Base-by-base conservation (phyloP, 2,888 invertebrate genomes). In the Epinotia ramella region DNA sequence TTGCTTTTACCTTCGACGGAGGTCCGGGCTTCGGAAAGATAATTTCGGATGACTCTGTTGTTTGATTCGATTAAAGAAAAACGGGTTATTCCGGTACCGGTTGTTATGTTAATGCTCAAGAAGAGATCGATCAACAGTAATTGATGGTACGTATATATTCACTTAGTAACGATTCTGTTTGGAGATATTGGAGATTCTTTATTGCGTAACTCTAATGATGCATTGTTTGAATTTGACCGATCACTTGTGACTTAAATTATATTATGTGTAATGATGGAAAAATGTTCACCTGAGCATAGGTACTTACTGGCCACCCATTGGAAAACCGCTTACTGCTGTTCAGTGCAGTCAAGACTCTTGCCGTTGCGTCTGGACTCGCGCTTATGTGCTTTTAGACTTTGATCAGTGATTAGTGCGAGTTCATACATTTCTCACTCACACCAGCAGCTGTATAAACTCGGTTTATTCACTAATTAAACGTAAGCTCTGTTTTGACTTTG, bases 91-190 rank as follows among this genome's bases (percentile, higher is more conserved):
- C 44, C n/a, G 18, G 57, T 67, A 40, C 7, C 7, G 33, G 6
- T 5, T 44, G 56, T 46, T 74, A 64, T 69, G 64, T 46, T 64
- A 49, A 65, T 65, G 44, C n/a, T 65, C 59, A 28, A 57, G 24
- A 59, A 16, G 16, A 46, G 24, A 70, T 75, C 75, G 49, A 75
- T 75, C 75, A 75, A 60, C 20, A 13, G 53, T 70, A 65, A 75
- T 75, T 70, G 75, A 75, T 75, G 49, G 16, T 60, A 46, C 12
- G 57, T 60, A 44, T 13, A 28, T 33, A 33, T 59, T 56, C 24
- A 40, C 53, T 60, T 57, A 66, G 60, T 60, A 24, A 49, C 40
- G 59, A 69, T 74, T 59, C 49, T 69, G 28, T 60, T 57, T 56
- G 28, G 44, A 44, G 24, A 24, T 28, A 44, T 11, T 24, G 46